Evolutionary conservation across 2,113 vertebrate species (phyloP), one percentile per base, ranked within the genome.

Genomic region (Tor tambroides): DNA sequence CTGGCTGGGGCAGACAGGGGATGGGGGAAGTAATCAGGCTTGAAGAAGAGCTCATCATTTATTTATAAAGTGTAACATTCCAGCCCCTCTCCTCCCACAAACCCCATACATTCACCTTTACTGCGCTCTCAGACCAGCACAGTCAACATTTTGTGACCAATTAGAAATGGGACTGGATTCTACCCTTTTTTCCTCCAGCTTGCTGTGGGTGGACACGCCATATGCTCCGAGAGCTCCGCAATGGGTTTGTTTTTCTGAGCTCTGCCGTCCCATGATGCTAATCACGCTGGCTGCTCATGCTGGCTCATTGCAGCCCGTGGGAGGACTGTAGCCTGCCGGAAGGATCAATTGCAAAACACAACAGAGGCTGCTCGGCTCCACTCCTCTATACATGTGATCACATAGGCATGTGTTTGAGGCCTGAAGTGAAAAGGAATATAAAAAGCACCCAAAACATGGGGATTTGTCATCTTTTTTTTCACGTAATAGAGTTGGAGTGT

Each of bases 11-110:
- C 75, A 86, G 54, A 49, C 78, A 21, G 65, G 72, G 61, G 79
- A 77, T 80, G 85, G 75, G 54, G 86, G 78, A 88, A 88, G 84
- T 88, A 85, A 90, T 90, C 86, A 90, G 89, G 83, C 87, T 90
- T 82, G 67, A 90, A 86, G 87, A 88, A 82, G 78, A 86, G 87
- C 80, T 90, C 89, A 90, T 90, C 87, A 88, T 90, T 90, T 90
- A 90, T 90, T 90, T 88, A 92, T 91, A 83, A 71, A 91, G 89
- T 84, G 87, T 88, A 90, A 88, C 65, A 46, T 88, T 88, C 84
- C 84, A 75, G 81, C 84, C 84, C 86, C 78, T 89, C 86, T 89
- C 84, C 83, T 83, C 87, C 89, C 80, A 83, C 74, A 85, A n/a
- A 59, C 84, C 89, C 86, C 87, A 90, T 74, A 80, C 84, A 87